Evolutionary conservation across 2,113 vertebrate genomes (phyloP).

Genomic region (Syngnathus floridae): DNA sequence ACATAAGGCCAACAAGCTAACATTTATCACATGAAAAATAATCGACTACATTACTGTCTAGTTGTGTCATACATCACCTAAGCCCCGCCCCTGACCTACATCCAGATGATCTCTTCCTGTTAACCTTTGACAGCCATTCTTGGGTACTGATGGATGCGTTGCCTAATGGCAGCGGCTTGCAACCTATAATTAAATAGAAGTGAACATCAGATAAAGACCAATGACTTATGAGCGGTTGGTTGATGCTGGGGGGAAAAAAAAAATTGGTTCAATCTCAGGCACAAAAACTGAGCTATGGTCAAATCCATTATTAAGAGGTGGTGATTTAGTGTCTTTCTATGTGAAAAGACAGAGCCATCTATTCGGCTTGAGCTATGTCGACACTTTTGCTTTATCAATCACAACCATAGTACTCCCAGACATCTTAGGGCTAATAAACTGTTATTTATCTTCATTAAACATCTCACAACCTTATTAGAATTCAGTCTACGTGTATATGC

Average conservation of each 20-base stretch:
- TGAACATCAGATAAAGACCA: conserved; percentile 52
- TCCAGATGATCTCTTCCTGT: conserved; percentile 59
- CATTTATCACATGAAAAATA: conserved; percentile 60
- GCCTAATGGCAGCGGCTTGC: conserved; percentile 55
- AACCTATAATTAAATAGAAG: conserved; percentile 66
- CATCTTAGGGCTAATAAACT: conserved; percentile 40
- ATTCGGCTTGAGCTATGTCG: conserved; percentile 46
- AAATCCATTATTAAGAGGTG: conserved; percentile 53
- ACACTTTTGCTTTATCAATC: conserved; percentile 49
- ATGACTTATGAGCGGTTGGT: conserved; percentile 27
- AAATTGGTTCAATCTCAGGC: conserved; percentile 28
- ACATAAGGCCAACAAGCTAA: conserved; percentile 10
- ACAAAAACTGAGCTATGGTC: conserved; percentile 31
- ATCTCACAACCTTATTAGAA: conserved; percentile 28
- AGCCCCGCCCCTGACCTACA: conserved; percentile 43
- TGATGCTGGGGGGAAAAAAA: conserved; percentile 5
- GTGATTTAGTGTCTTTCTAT: conserved; percentile 52
- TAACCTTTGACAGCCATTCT: conserved; percentile 68
- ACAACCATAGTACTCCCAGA: conserved; percentile 26
- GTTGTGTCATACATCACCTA: conserved; percentile 59
- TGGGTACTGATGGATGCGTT: conserved; percentile 65
- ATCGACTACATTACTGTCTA: conserved; percentile 52
- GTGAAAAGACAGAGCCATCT: conserved; percentile 51
- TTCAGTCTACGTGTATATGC: conserved; percentile 14
- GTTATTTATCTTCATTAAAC: conserved; percentile 47